These are phyloP conservation scores for Ceratosolen solmsi DNA, from an alignment of 1,140 invertebrate species.

Conservation along the genomic window DNA sequence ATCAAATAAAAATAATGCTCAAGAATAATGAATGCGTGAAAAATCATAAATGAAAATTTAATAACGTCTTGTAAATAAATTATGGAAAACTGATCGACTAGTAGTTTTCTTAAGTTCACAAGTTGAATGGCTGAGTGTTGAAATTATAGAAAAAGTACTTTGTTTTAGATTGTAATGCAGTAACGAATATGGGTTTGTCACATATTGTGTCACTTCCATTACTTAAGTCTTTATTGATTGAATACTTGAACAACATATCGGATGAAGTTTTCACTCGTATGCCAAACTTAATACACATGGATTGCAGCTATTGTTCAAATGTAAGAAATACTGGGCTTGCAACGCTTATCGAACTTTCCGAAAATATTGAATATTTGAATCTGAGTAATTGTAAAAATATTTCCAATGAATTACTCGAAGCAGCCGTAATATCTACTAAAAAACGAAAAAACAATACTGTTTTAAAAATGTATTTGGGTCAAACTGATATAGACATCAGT, in stretches of 20 bases:
- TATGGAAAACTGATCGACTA: too few relatives aligned
- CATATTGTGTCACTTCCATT: conserved; percentile 18
- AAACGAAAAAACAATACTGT: conserved; percentile 25
- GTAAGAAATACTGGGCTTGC: neutral
- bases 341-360: neutral
- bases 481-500: conserved; percentile 3
- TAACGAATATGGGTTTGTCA: conserved; percentile 25
- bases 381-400: conserved; percentile 20
- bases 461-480: conserved; percentile 19
- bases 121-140: too few relatives aligned
- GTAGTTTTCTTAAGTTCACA: too few relatives aligned
- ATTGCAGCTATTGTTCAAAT: conserved; percentile 32
- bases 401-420: conserved; percentile 17
- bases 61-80: too few relatives aligned
- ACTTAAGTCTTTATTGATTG: neutral
- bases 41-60: too few relatives aligned
- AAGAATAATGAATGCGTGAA: too few relatives aligned
- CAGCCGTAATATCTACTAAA: conserved; percentile 22
- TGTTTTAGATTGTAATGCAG: conserved; percentile 35
- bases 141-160: conserved; percentile 1
- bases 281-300: conserved; percentile 7
- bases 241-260: conserved; percentile 4
- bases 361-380: conserved; percentile 27
- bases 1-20: too few relatives aligned
- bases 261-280: conserved; percentile 30